Conservation (phyloP, 35 echinoderm and acorn worm genomes). For the Heliocidaris erythrogramma region DNA sequence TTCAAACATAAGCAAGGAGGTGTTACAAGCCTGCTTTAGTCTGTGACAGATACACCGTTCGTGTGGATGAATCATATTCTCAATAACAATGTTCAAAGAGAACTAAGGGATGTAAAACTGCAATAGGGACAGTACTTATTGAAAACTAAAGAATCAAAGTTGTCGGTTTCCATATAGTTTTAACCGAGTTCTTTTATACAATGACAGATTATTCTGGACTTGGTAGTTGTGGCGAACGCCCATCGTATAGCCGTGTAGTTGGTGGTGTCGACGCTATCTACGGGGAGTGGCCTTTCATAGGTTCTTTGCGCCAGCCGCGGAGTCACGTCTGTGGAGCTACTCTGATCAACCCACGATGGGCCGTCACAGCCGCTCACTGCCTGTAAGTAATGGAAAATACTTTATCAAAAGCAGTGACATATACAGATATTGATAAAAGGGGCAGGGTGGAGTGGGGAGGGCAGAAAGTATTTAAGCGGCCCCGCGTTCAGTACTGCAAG, state of each 20-base stretch:
- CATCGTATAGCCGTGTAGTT: constrained; percentile 42
- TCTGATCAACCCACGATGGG: constrained; percentile 66
- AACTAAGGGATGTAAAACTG: too few relatives aligned
- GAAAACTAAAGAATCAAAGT: too few relatives aligned
- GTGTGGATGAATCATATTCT: too few relatives aligned
- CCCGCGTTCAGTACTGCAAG: too few relatives aligned
- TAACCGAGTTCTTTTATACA: not conserved
- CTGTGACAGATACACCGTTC: too few relatives aligned
- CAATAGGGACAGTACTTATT: too few relatives aligned
- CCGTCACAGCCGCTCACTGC: constrained; percentile 83
- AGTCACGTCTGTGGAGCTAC: constrained; percentile 70
- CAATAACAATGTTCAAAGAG: too few relatives aligned
- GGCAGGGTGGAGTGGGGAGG: too few relatives aligned
- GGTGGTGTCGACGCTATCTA: constrained; percentile 52
- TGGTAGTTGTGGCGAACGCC: constrained; percentile 48
- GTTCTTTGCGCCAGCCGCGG: constrained; percentile 16
- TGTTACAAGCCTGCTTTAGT: not conserved
- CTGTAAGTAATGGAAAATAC: constrained; percentile 56
- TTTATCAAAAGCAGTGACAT: not conserved
- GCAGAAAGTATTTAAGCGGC: too few relatives aligned
- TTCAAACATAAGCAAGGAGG: not conserved
- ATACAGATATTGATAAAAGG: too few relatives aligned
- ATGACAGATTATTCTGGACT: constrained; percentile 11
- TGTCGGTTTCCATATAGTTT: too few relatives aligned
- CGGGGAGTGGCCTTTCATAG: constrained; percentile 78